Evolutionary conservation across 2,113 vertebrate species (phyloP).

Genomic region (Baryphthengus martii): DNA sequence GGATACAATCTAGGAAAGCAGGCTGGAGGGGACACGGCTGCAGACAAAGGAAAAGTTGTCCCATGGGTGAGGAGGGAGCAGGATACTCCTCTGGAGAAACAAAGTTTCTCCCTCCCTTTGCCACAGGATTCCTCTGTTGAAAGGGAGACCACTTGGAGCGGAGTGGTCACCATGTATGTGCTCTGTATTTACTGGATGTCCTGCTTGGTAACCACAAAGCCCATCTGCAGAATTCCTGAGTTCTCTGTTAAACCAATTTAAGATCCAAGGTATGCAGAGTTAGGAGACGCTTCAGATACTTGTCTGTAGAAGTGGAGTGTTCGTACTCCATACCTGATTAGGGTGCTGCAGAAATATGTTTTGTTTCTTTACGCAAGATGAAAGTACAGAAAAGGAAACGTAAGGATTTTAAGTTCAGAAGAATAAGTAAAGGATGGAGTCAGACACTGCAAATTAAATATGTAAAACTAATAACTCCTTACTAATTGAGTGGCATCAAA

Average conservation of each 20-base stretch:
- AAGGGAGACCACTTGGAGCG: neutral
- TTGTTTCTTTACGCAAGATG: neutral
- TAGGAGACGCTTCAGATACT: neutral
- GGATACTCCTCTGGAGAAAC: neutral
- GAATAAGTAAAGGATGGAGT: constrained; percentile 25
- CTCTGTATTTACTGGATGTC: neutral
- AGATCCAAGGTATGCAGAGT: neutral
- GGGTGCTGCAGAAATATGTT: neutral
- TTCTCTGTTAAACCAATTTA: neutral
- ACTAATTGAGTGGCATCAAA: neutral
- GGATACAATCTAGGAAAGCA: neutral
- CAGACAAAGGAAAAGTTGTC: neutral
- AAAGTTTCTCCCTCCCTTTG: neutral
- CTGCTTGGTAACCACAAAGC: neutral
- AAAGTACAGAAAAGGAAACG: constrained; percentile 1
- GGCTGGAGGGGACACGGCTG: neutral
- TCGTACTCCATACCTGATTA: neutral
- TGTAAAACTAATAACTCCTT: neutral
- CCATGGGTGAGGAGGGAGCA: neutral
- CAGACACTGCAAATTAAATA: neutral
- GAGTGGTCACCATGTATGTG: neutral
- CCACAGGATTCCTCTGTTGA: neutral
- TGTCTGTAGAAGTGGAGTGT: neutral
- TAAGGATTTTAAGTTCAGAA: constrained; percentile 16
- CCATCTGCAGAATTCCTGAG: neutral